Evolutionary conservation across 2,113 vertebrate species (phyloP), one percentile per base, ranked within the genome.

Genomic region (Pipa parva): DNA sequence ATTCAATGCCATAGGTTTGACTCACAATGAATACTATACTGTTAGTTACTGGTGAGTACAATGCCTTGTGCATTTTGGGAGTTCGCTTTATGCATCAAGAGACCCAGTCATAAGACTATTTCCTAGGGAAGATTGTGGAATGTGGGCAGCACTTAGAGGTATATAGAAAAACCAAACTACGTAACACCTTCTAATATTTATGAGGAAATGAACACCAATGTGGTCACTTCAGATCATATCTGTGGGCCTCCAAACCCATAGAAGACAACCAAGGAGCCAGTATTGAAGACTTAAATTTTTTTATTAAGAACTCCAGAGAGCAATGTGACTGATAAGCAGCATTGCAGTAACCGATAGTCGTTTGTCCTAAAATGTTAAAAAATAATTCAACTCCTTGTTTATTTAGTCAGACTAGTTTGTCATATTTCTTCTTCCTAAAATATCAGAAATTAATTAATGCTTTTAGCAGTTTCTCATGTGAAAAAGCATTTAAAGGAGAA

Each of bases 101-200:
- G 75, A 74, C 74, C 78, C 59, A 71, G 15, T 76, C 20, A 59
- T 54, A 27, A 72, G 2, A 26, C 21, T 49, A 22, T 20, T 20
- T 27, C 60, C 57, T 72, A 64, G 21, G 26, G 59, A 74, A 42
- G 17, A 42, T 13, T 42, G 62, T 77, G 74, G 73, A 82, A 77
- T 3, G 0, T 72, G 72, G 71, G 37, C 13, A 77, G 42, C 13
- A 65, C 73, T 64, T 72, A 77, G 66, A 76, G 77, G 66, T 78
- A 72, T 71, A 74, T 76, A 66, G 49, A 28, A 82, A 82, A 78
- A 62, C 62, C 73, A 81, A 81, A 72, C 27, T 84, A 72, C 72
- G 76, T 88, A n/a, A n/a, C 83, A 86, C 71, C 72, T n/a, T 71
- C 61, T 74, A 76, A 83, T 84, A 80, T 84, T 86, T 85, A 82